Percentiles rank a stretch among this genome's conserved stretches.
phyloP scores from a whole-genome alignment of 2,888 invertebrate genomes.

The Crocallis elinguaria region DNA sequence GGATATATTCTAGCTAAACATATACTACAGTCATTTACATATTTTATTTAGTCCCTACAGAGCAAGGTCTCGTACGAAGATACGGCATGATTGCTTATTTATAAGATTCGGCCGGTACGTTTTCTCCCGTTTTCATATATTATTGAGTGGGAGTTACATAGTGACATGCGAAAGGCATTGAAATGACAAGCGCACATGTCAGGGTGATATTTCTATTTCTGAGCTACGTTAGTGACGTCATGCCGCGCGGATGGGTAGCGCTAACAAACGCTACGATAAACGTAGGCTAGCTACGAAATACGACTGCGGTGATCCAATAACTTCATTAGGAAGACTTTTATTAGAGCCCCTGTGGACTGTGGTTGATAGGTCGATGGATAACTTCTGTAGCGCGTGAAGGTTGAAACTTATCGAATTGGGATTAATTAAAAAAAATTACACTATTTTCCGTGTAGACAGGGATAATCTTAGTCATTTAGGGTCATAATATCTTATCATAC shows the following conservation, averaged over 20 bases:
- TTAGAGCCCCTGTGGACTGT: too few relatives aligned
- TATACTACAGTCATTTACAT: too few relatives aligned
- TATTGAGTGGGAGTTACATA: constrained; percentile 36
- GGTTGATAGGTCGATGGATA: too few relatives aligned
- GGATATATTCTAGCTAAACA: too few relatives aligned
- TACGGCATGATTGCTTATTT: too few relatives aligned
- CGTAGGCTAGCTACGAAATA: constrained; percentile 7
- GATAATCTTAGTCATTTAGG: too few relatives aligned
- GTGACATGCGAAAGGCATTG: constrained; percentile 46
- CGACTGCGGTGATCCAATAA: not conserved
- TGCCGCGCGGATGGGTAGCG: not conserved
- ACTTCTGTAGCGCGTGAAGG: too few relatives aligned
- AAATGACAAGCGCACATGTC: constrained; percentile 50
- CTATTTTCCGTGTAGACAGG: too few relatives aligned
- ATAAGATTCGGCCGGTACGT: too few relatives aligned
- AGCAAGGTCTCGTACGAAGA: not conserved
- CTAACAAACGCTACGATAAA: constrained; percentile 8
- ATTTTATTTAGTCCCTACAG: not conserved
- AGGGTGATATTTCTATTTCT: constrained; percentile 47
- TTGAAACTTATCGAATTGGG: too few relatives aligned
- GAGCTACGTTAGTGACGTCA: constrained; percentile 13
- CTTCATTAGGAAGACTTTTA: not conserved
- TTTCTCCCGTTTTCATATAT: constrained; percentile 13
- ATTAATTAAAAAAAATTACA: too few relatives aligned
- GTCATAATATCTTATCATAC: too few relatives aligned